These are phyloP conservation scores for Marmota monax DNA, from an alignment of 2,113 vertebrate species.

Conservation along the genomic window DNA sequence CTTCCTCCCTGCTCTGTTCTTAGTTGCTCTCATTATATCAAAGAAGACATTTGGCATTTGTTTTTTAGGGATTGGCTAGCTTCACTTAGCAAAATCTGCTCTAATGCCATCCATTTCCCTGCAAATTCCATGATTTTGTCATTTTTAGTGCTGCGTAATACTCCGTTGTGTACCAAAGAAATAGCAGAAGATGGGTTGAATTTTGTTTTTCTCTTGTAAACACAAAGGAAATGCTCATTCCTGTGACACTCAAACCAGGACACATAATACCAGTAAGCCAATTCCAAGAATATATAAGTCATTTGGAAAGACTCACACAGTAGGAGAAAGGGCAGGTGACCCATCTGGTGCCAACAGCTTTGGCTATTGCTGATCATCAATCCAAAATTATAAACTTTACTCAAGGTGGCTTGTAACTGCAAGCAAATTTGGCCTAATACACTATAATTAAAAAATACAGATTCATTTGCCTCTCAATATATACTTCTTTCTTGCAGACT, in stretches of 20 bases:
- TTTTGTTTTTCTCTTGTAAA: constrained; percentile 45
- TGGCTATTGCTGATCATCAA: not conserved
- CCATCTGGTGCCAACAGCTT: not conserved
- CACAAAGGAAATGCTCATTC: not conserved
- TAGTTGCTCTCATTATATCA: no score
- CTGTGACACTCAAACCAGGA: not conserved
- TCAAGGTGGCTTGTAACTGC: not conserved
- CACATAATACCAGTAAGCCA: not conserved
- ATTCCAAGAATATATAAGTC: not conserved
- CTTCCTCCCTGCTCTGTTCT: no score
- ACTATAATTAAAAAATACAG: constrained; percentile 20
- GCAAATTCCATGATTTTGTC: no score
- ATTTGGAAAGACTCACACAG: not conserved
- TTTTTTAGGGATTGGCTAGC: no score
- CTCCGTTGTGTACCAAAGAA: not conserved
- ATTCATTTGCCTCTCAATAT: not conserved
- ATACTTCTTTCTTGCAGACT: not conserved
- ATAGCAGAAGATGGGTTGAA: not conserved
- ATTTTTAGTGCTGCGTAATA: no score
- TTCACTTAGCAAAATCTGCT: no score
- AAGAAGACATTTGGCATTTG: no score
- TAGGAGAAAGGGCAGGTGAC: constrained; percentile 15
- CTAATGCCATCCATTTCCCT: no score
- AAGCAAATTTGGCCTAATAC: constrained; percentile 9
- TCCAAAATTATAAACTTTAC: not conserved